Evolutionary conservation across 2,888 invertebrate genomes (phyloP).

Genomic region (Podabrus alpinus): DNA sequence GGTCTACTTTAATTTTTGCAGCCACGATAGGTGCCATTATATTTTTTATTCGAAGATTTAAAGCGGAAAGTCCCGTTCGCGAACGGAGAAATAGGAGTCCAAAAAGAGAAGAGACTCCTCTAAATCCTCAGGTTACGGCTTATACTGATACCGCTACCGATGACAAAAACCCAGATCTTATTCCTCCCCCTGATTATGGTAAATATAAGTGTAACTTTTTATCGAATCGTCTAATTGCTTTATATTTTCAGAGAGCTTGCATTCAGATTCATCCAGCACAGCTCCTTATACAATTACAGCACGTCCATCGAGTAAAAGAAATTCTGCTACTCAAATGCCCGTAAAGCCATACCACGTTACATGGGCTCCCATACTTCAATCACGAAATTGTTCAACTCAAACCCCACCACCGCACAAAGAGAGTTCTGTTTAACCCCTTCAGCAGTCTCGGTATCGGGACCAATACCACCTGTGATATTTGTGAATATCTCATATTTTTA

Average conservation of each 20-base stretch:
- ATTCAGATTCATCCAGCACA: conserved; percentile 45
- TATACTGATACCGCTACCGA: conserved; percentile 51
- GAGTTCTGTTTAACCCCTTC: conserved; percentile 54
- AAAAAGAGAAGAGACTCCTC: conserved; percentile 47
- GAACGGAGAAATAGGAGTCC: conserved; percentile 47
- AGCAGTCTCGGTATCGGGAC: conserved; percentile 55
- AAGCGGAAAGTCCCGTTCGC: conserved; percentile 52
- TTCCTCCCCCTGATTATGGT: conserved; percentile 55
- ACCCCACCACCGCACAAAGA: conserved; percentile 56
- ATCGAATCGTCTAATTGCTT: neutral
- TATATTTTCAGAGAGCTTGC: conserved; percentile 46
- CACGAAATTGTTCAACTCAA: conserved; percentile 54
- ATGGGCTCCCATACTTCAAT: conserved; percentile 55
- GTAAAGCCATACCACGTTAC: conserved; percentile 56
- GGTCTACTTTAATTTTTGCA: conserved; percentile 53
- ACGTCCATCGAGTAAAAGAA: conserved; percentile 52
- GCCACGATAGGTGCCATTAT: conserved; percentile 51
- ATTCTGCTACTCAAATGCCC: conserved; percentile 56
- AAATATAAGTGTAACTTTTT: conserved; percentile 24
- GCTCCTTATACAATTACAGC: conserved; percentile 55
- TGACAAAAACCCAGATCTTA: conserved; percentile 56
- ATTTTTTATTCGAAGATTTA: conserved; percentile 50
- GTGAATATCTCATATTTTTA: conserved; percentile 56
- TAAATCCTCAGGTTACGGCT: conserved; percentile 49
- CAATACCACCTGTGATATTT: conserved; percentile 58